Evolutionary conservation across 1,140 invertebrate species (phyloP).

Genomic region (Sitophilus oryzae): DNA sequence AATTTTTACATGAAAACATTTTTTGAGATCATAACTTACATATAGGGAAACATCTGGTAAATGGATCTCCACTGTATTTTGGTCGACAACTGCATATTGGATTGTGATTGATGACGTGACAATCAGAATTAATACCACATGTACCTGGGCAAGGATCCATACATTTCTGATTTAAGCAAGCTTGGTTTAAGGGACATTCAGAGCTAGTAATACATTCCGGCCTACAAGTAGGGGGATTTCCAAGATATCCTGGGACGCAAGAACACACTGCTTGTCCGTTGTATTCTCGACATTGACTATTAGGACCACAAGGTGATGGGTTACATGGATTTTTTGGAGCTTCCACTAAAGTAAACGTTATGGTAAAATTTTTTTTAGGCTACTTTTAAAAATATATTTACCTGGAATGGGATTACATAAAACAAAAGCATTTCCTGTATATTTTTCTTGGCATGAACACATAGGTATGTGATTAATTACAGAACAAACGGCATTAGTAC

Average conservation of each 20-base stretch:
- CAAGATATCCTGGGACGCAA: conserved; percentile 58
- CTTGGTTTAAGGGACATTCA: conserved; percentile 57
- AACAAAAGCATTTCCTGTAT: conserved; percentile 54
- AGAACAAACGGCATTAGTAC: conserved; percentile 59
- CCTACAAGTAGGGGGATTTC: conserved; percentile 58
- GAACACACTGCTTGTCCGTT: conserved; percentile 60
- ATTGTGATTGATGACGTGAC: conserved; percentile 62
- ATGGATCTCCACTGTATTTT: conserved; percentile 68
- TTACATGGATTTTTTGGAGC: conserved; percentile 53
- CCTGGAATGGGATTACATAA: conserved; percentile 24
- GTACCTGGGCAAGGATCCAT: conserved; percentile 63
- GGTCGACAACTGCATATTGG: conserved; percentile 63
- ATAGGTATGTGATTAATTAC: conserved; percentile 61
- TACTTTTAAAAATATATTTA: conserved; percentile 16
- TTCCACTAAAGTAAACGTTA: conserved; percentile 22
- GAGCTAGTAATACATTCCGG: conserved; percentile 60
- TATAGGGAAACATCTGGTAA: conserved; percentile 52
- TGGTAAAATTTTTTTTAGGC: conserved; percentile 12
- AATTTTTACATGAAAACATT: not conserved
- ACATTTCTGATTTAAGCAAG: conserved; percentile 61
- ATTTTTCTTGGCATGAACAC: conserved; percentile 55
- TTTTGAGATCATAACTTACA: not conserved
- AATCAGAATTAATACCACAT: conserved; percentile 64
- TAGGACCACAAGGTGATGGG: conserved; percentile 67
- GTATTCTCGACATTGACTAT: conserved; percentile 61